Evolutionary conservation across 2,888 invertebrate genomes (phyloP), one percentile per base, ranked within the genome.

Genomic region (Papilio demoleus): DNA sequence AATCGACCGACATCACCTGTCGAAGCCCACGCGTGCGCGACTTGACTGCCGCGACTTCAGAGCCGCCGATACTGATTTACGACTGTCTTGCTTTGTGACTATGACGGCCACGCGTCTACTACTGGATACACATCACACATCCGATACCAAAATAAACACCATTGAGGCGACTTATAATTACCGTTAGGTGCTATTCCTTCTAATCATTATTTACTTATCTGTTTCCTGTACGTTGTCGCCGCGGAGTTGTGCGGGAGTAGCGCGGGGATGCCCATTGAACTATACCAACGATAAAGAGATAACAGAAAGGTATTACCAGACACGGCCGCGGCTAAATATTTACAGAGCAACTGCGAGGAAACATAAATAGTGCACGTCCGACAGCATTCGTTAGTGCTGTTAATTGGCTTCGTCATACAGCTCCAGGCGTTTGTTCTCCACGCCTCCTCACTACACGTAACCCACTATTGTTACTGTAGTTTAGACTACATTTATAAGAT

Each of bases 381-480:
- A 88, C 88, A 84, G 85, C 79, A 84, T 85, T 88, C 86, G 85
- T 89, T 88, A 86, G 85, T 86, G 81, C 76, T 86, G 85, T 86
- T 90, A 88, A 91, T 92, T 90, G 87, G 88, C 86, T 87, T 86
- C 86, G 86, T 88, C 88, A 88, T 88, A 81, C 78, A 71, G 84
- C 87, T 84, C 70, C 80, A 73, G 79, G 83, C 81, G 74, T 78
- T 77, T 73, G 65, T 66, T 73, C 73, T 60, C 75, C 68, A 71
- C 71, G 73, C 68, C 72, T 73, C 72, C 58, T 56, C 65, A 72
- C 70, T 70, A 65, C 68, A 34, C 24, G 24, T 45, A 36, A 59
- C 59, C 19, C 31, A n/a, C 22, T 19, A 60, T 38, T 47, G 53
- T 31, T 53, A 31, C 31, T 31, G 5, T 53, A 31, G 14, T 56